Evolutionary conservation across 2,113 vertebrate genomes (phyloP).

Genomic region (Chauna torquata): DNA sequence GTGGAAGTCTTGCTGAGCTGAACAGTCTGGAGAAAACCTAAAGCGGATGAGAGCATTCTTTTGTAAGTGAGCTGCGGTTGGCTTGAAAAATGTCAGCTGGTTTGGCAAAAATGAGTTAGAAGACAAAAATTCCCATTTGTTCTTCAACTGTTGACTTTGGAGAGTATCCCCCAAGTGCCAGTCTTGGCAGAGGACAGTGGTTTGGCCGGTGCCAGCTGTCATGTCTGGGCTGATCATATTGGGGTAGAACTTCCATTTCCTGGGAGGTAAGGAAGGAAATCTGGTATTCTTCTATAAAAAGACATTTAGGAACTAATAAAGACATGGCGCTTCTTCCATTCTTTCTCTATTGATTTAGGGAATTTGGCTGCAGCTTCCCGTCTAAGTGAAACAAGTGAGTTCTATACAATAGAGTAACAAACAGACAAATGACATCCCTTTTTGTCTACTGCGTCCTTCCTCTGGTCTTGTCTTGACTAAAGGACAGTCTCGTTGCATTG

Average conservation of each 20-base stretch:
- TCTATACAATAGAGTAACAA: neutral
- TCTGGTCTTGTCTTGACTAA: neutral
- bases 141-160: neutral
- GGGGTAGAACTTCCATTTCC: neutral
- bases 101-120: neutral
- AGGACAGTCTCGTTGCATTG: too few species aligned
- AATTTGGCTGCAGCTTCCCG: neutral
- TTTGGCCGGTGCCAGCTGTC: accelerated
- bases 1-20: neutral
- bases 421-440: neutral
- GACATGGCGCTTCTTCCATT: neutral
- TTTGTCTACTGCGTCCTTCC: neutral
- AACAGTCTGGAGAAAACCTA: neutral
- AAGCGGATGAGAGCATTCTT: accelerated
- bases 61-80: neutral
- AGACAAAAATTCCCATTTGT: neutral
- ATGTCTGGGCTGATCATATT: neutral
- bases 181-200: neutral
- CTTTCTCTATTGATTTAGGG: neutral
- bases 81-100: neutral
- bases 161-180: neutral
- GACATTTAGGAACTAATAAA: neutral
- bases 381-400: neutral
- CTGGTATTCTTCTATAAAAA: neutral
- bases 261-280: neutral